Base-by-base conservation (phyloP, 2,113 vertebrate species). In the Platysternon megacephalum region DNA sequence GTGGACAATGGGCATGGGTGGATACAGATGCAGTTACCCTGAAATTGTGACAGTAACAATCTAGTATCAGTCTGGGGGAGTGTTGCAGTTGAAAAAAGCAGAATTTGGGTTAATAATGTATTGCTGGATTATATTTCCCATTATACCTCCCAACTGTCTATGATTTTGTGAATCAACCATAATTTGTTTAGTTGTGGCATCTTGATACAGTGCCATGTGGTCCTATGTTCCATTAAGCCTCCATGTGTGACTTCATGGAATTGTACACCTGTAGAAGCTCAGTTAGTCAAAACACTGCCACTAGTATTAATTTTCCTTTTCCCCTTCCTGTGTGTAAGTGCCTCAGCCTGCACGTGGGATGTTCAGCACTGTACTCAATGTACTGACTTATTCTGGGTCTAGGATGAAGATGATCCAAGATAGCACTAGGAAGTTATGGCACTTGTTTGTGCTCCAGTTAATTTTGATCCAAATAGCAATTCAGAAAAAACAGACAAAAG, bases 401-500 rank as follows among this genome's bases (percentile, higher is more conserved):
- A 72, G 94, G 93, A 79, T n/a, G n/a, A 87, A 72, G 80, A 8
- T 88, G 86, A 91, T 17, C 55, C 48, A 53, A 72, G 56, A 51
- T 93, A 87, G 49, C 49, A 32, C 32, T 51, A 79, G 53, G 88
- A 94, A 95, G 61, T 0, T 72, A 29, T 22, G 89, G 88, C 7
- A 76, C 42, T 93, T 95, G 81, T 88, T 97, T 97, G 92, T 96
- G 61, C 51, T 61, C n/a, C 16, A 51, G 52, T 68, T 19, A 94
- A 82, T 92, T 95, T 93, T 84, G 86, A 86, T 87, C 84, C 53
- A 86, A 65, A 72, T 91, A 92, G 88, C 16, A 1, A 78, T 74
- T 90, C 82, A 79, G 87, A 89, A 94, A 92, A 97, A 94, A 89
- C 35, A 96, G 88, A 85, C 88, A 94, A 97, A 94, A 96, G 94